Percentiles rank a stretch among this genome's conserved stretches.
Conservation (phyloP, 2,797 vertebrate genomes). For the Girardinus metallicus region DNA sequence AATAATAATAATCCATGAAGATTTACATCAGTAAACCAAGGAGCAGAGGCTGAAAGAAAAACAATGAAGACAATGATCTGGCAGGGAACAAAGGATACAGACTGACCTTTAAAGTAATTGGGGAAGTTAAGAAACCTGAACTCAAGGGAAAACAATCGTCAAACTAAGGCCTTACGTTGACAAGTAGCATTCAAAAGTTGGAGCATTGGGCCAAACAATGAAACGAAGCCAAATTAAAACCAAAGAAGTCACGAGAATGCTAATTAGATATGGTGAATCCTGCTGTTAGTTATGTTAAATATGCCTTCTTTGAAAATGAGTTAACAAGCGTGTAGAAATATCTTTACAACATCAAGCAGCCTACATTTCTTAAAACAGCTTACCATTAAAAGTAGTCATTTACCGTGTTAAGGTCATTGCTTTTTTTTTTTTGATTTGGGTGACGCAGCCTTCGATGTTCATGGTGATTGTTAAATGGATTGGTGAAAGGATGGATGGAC, state of each 20-base stretch:
- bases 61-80: background rate
- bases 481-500: slow-evolving; percentile 21
- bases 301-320: background rate
- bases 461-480: background rate
- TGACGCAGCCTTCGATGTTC: background rate
- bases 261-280: background rate
- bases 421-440: background rate
- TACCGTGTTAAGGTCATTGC: background rate
- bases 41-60: background rate
- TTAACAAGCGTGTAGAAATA: background rate
- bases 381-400: background rate
- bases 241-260: background rate
- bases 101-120: background rate
- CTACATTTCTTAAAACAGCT: background rate
- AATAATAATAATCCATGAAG: background rate
- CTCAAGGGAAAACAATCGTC: background rate
- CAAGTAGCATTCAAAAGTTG: background rate
- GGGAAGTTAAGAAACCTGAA: background rate
- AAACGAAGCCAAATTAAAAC: background rate
- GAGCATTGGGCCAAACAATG: background rate
- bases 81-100: background rate
- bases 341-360: background rate
- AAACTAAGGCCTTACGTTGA: background rate
- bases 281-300: too few species aligned
- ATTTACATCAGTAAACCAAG: background rate